phyloP scores from a whole-genome alignment of 2,888 invertebrate genomes.

The Pseudanteris insignis region DNA sequence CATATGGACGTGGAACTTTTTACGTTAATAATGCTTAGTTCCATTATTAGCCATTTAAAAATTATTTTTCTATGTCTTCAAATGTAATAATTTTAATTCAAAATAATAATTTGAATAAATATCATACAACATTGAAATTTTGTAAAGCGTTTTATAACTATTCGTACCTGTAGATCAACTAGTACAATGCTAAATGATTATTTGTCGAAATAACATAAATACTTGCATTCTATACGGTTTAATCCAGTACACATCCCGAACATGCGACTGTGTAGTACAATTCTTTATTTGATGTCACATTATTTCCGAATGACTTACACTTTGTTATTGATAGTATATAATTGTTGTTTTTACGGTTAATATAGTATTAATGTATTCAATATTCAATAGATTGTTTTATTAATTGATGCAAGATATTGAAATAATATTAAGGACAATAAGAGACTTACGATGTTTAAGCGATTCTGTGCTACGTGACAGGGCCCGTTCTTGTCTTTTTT shows the following conservation, averaged over 20 bases:
- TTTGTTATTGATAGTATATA: conserved; percentile 37
- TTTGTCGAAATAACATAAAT: not conserved
- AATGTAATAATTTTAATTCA: too few relatives aligned
- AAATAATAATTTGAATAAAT: too few relatives aligned
- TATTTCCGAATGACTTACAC: conserved; percentile 26
- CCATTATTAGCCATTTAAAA: too few relatives aligned
- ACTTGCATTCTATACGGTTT: conserved; percentile 46
- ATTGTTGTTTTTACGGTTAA: conserved; percentile 39
- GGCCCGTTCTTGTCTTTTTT: conserved; percentile 38
- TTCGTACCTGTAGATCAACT: too few relatives aligned
- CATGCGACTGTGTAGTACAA: conserved; percentile 43
- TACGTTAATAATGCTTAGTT: too few relatives aligned
- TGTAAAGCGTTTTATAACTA: not conserved
- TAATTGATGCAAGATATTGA: conserved; percentile 21
- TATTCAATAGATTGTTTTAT: conserved; percentile 16
- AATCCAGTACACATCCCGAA: conserved; percentile 62
- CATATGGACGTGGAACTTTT: too few relatives aligned
- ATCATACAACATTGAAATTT: conserved; percentile 5
- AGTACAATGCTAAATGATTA: too few relatives aligned
- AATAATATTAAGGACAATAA: conserved; percentile 38
- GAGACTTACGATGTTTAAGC: conserved; percentile 27
- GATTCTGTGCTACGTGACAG: conserved; percentile 40
- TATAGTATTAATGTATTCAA: conserved; percentile 25
- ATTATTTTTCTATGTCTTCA: too few relatives aligned
- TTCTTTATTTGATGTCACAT: conserved; percentile 25